Percentiles rank a stretch among this genome's conserved stretches.
Evolutionary conservation across 2,888 invertebrate genomes (phyloP).

Genomic region (Cheilosia vernalis): DNA sequence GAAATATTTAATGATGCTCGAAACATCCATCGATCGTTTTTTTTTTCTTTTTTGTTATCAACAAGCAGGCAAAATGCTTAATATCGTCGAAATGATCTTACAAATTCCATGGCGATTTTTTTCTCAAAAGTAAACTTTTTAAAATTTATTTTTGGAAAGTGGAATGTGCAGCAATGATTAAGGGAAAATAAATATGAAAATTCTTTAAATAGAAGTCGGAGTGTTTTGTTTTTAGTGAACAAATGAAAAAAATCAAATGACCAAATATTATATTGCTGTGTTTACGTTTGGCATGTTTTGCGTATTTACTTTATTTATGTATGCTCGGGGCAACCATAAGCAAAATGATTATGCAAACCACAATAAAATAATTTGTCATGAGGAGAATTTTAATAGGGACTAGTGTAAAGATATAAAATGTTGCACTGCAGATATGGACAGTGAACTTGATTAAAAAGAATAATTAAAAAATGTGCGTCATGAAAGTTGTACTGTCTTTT

Average conservation of each 20-base stretch:
- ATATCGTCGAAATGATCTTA: not conserved
- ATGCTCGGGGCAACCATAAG: slow-evolving; percentile 13
- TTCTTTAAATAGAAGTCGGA: slow-evolving; percentile 10
- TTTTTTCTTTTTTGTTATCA: not conserved
- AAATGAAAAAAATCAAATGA: slow-evolving; percentile 1
- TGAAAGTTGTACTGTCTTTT: too few species aligned
- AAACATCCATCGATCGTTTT: not conserved
- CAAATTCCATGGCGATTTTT: slow-evolving; percentile 12
- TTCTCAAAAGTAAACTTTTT: slow-evolving; percentile 15
- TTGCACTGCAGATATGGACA: too few species aligned
- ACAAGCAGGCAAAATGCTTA: not conserved
- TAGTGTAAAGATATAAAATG: too few species aligned
- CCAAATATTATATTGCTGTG: slow-evolving; percentile 5
- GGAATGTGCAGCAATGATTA: slow-evolving; percentile 16
- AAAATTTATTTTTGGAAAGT: slow-evolving; percentile 35
- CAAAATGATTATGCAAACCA: slow-evolving; percentile 2
- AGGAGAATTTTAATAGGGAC: slow-evolving; percentile 1
- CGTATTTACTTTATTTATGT: not conserved
- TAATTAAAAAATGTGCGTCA: too few species aligned
- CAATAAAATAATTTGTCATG: not conserved
- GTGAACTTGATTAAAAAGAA: too few species aligned
- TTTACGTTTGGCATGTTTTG: slow-evolving; percentile 10
- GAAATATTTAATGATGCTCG: not conserved
- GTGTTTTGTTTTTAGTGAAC: slow-evolving; percentile 8
- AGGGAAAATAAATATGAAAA: slow-evolving; percentile 17